phyloP scores from a whole-genome alignment of 2,888 invertebrate genomes.

The Corythucha ciliata region DNA sequence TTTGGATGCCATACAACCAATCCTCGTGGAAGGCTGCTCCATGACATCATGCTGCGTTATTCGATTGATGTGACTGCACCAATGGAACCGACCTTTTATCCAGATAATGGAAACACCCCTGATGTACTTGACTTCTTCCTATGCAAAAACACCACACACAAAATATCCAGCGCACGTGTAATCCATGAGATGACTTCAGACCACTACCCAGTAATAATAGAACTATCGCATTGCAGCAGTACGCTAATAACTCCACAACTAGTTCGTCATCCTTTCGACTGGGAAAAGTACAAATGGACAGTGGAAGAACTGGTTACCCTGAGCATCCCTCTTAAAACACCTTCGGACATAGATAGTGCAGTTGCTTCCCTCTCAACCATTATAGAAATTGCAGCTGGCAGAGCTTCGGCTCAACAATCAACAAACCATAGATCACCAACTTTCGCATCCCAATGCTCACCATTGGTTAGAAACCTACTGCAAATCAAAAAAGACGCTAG shows the following conservation, averaged over 20 bases:
- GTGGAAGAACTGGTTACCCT: background rate
- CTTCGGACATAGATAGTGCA: background rate
- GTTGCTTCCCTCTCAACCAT: background rate
- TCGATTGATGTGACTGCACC: background rate
- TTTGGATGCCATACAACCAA: background rate
- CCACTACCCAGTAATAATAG: constrained; percentile 8
- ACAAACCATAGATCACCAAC: background rate
- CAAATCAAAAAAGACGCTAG: background rate
- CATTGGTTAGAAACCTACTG: background rate
- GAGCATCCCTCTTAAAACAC: background rate
- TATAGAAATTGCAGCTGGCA: background rate
- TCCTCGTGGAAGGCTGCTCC: constrained; percentile 1
- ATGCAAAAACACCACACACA: background rate
- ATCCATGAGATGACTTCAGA: constrained; percentile 10
- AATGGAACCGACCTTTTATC: constrained; percentile 1
- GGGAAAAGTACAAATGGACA: background rate
- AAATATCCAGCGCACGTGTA: background rate
- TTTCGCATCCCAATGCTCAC: background rate
- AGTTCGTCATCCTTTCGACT: background rate
- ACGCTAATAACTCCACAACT: background rate
- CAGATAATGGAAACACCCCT: constrained; percentile 8
- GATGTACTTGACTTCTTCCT: constrained; percentile 9
- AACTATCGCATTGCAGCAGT: background rate
- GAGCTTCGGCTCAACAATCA: background rate
- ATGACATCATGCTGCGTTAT: background rate